Evolutionary conservation across 2,888 invertebrate species (phyloP).

Genomic region (Cheilosia scutellata): DNA sequence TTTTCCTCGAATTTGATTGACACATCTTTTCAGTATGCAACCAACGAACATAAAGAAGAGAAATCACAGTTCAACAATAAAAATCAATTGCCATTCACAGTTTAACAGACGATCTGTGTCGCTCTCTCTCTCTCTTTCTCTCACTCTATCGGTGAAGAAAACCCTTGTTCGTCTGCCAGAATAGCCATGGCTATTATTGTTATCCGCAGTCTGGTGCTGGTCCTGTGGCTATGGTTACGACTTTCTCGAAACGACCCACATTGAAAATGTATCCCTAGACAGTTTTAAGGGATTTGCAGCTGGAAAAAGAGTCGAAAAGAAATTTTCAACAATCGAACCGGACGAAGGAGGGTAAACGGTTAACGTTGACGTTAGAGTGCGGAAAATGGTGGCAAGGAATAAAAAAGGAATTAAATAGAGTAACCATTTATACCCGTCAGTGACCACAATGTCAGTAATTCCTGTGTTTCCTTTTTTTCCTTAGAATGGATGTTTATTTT

Average conservation of each 20-base stretch:
- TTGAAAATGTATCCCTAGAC: conserved; percentile 48
- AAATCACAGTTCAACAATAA: conserved; percentile 56
- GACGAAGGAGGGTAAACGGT: conserved; percentile 8
- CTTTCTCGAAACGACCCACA: conserved; percentile 41
- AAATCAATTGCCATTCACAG: conserved; percentile 70
- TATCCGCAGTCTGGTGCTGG: conserved; percentile 45
- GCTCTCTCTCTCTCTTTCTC: conserved; percentile 7
- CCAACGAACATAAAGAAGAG: conserved; percentile 8
- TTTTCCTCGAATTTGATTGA: conserved; percentile 54
- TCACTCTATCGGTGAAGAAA: background rate
- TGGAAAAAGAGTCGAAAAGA: conserved; percentile 27
- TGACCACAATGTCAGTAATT: conserved; percentile 52
- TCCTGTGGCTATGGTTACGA: conserved; percentile 42
- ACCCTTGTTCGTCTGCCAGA: conserved; percentile 20
- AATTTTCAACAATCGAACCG: conserved; percentile 54
- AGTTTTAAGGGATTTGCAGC: conserved; percentile 55
- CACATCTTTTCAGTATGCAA: conserved; percentile 32
- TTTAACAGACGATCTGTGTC: conserved; percentile 53
- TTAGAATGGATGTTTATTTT: conserved; percentile 36
- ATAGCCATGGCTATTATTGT: conserved; percentile 39
- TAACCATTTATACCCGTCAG: conserved; percentile 70
- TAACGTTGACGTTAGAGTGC: background rate
- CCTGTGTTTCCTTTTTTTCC: background rate
- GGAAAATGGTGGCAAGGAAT: conserved; percentile 3
- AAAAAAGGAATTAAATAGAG: conserved; percentile 60